A percentile compares a stretch with the other conserved stretches of the same genome.
Evolutionary conservation across 2,888 invertebrate genomes (phyloP).

Genomic region (Seira musarum): DNA sequence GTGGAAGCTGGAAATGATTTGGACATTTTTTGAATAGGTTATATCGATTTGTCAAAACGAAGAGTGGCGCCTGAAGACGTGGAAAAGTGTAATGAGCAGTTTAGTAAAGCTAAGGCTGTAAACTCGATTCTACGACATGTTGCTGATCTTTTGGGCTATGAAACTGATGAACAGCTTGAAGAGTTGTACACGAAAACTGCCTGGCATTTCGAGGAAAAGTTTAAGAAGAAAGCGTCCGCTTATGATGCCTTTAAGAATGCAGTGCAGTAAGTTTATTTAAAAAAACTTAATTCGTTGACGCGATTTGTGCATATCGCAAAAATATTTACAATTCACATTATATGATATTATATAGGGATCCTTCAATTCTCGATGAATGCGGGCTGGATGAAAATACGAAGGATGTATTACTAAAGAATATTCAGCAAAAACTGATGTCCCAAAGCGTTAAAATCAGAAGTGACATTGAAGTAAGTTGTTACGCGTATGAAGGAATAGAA

Average conservation of each 20-base stretch:
- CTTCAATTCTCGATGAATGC: constrained; percentile 95
- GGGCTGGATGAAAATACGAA: constrained; percentile 93
- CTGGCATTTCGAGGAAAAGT: constrained; percentile 98
- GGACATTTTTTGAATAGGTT: constrained; percentile 77
- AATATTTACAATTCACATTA: neutral
- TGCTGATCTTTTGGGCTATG: constrained; percentile 93
- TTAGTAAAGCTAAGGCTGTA: constrained; percentile 98
- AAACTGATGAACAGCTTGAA: constrained; percentile 92
- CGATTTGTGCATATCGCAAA: neutral
- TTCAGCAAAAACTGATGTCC: constrained; percentile 95
- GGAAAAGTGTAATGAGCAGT: constrained; percentile 98
- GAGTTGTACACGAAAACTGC: constrained; percentile 97
- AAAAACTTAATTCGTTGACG: neutral
- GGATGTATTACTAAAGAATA: constrained; percentile 93
- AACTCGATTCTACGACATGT: constrained; percentile 98
- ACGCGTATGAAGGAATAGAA: constrained; percentile 98
- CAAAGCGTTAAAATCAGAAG: constrained; percentile 97
- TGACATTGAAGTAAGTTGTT: constrained; percentile 94
- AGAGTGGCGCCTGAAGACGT: constrained; percentile 98
- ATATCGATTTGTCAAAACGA: constrained; percentile 99
- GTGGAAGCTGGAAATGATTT: constrained; percentile 25
- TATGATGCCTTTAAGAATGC: constrained; percentile 99
- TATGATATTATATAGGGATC: constrained; percentile 79
- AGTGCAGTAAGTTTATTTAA: constrained; percentile 82
- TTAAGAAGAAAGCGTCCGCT: constrained; percentile 94